These are phyloP conservation scores for Drosophila percnosoma DNA, from an alignment of 2,888 invertebrate species.

Conservation along the genomic window DNA sequence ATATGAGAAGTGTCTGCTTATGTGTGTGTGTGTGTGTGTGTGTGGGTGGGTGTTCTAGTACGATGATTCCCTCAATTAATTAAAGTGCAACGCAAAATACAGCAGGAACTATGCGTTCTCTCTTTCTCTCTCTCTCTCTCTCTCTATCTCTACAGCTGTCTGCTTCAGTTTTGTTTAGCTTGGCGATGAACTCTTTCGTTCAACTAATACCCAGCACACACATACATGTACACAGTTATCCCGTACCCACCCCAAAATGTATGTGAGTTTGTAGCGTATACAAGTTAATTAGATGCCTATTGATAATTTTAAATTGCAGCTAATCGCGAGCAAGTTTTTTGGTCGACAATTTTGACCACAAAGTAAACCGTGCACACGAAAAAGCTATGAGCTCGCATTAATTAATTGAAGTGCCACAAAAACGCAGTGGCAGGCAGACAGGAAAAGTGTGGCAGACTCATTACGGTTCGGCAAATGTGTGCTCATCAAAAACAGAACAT, in stretches of 20 bases:
- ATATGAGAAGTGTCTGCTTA: slow-evolving; percentile 3
- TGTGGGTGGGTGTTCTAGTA: background rate
- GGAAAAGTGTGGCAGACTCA: slow-evolving; percentile 35
- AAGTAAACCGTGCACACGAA: slow-evolving; percentile 12
- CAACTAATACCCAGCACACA: background rate
- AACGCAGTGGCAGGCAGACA: slow-evolving; percentile 42
- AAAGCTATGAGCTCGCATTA: slow-evolving; percentile 35
- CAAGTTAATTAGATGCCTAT: slow-evolving; percentile 73
- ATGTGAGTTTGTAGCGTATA: slow-evolving; percentile 14
- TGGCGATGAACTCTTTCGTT: too few species aligned
- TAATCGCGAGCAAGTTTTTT: slow-evolving; percentile 50
- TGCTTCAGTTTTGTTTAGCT: background rate
- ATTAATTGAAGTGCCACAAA: slow-evolving; percentile 77
- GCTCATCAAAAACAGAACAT: slow-evolving; percentile 43
- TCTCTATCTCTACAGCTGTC: background rate
- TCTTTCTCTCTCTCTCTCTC: too few species aligned
- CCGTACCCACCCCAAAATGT: background rate
- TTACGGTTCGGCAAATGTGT: slow-evolving; percentile 30
- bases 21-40: background rate
- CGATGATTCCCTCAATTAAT: slow-evolving; percentile 8
- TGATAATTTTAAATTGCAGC: slow-evolving; percentile 66
- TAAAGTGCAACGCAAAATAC: background rate
- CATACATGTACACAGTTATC: background rate
- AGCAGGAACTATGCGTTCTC: background rate
- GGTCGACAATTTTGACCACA: slow-evolving; percentile 40